Percentiles rank a stretch among this genome's conserved stretches.
Conservation (phyloP, 2,797 vertebrate genomes). For the Borostomias antarcticus region DNA sequence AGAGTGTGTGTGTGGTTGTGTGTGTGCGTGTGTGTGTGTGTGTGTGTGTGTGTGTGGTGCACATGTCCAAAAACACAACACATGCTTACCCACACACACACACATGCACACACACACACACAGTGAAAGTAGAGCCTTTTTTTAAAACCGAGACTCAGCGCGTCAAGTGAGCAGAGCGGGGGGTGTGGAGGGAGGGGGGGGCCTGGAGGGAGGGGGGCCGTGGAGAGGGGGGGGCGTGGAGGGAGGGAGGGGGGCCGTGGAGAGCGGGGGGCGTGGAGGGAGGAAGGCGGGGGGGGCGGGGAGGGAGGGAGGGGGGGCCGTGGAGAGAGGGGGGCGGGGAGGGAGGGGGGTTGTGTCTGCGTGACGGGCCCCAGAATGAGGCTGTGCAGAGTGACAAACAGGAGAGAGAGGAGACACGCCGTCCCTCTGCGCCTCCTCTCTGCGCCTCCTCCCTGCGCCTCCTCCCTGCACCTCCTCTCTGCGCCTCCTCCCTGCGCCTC, state of each 20-base stretch:
- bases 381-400: slow-evolving; percentile 39
- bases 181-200: too few species aligned
- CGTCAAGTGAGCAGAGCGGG: slow-evolving; percentile 52
- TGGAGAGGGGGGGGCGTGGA: slow-evolving; percentile 34
- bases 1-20: slow-evolving; percentile 13
- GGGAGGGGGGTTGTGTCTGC: slow-evolving; percentile 37
- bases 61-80: slow-evolving; percentile 14
- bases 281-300: slow-evolving; percentile 31
- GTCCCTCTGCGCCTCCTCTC: slow-evolving; percentile 7
- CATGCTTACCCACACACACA: slow-evolving; percentile 2
- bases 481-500: too few species aligned
- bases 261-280: slow-evolving; percentile 34
- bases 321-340: too few species aligned
- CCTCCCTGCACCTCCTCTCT: too few species aligned
- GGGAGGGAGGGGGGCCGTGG: slow-evolving; percentile 31
- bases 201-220: slow-evolving; percentile 31
- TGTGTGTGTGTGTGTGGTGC: slow-evolving; percentile 36
- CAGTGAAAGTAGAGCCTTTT: not conserved
- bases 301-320: too few species aligned
- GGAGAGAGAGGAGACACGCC: slow-evolving; percentile 28
- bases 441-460: too few species aligned
- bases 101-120: slow-evolving; percentile 27
- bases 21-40: slow-evolving; percentile 8
- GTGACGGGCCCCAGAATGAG: slow-evolving; percentile 37
- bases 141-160: slow-evolving; percentile 23